Conservation (phyloP, 2,888 invertebrate species). For the Sipunculus nudus region DNA sequence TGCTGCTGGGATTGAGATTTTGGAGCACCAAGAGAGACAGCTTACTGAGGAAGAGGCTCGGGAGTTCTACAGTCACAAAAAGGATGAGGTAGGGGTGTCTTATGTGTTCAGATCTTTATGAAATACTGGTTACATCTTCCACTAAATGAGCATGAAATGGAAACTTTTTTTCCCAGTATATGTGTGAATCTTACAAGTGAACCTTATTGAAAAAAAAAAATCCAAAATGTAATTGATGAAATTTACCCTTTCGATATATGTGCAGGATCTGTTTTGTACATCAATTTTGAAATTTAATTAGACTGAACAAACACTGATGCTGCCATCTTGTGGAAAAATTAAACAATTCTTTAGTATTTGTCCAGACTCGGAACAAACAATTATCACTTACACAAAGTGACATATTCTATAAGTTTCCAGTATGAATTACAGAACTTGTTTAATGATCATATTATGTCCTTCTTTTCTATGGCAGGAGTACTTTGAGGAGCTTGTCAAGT, state of each 20-base stretch:
- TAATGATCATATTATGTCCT: too few species aligned
- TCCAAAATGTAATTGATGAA: too few species aligned
- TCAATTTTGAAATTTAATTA: too few species aligned
- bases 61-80: constrained; percentile 59
- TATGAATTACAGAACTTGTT: not conserved
- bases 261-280: too few species aligned
- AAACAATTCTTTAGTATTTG: too few species aligned
- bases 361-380: too few species aligned
- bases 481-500: constrained; percentile 60
- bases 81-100: constrained; percentile 57
- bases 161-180: not conserved
- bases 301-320: too few species aligned
- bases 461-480: constrained; percentile 51
- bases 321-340: too few species aligned
- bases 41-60: constrained; percentile 64
- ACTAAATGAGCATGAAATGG: not conserved
- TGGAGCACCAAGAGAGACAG: constrained; percentile 57
- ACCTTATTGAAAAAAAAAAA: too few species aligned
- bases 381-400: too few species aligned
- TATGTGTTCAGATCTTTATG: not conserved
- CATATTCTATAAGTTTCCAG: too few species aligned
- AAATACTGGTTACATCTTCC: not conserved
- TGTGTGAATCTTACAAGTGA: not conserved
- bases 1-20: constrained; percentile 60
- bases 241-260: too few species aligned